These are phyloP conservation scores for Dendrophyllia cribrosa DNA, from an alignment of 64 coral and sea anemone genomes.

Conservation along the genomic window DNA sequence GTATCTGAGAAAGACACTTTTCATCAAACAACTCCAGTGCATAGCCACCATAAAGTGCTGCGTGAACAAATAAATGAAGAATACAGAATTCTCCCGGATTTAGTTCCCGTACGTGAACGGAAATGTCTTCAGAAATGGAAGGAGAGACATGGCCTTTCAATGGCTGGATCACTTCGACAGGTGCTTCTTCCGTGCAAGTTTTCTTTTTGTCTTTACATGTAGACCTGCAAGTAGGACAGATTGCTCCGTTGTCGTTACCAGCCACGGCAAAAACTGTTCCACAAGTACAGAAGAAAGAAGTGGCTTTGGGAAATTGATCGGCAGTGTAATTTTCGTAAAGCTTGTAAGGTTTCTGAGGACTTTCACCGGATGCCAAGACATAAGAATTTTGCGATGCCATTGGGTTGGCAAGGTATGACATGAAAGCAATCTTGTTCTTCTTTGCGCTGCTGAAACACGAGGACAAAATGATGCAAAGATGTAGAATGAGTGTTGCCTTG, in stretches of 20 bases:
- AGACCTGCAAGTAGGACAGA: constrained; percentile 48
- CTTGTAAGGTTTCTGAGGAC: not conserved
- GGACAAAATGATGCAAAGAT: constrained; percentile 59
- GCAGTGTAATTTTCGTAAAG: not conserved
- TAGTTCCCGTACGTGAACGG: constrained; percentile 46
- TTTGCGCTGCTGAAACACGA: constrained; percentile 46
- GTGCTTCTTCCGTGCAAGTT: no score
- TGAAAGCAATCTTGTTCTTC: not conserved
- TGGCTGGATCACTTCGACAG: not conserved
- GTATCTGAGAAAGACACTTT: constrained; percentile 26
- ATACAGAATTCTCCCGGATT: constrained; percentile 73
- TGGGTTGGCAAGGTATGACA: constrained; percentile 37
- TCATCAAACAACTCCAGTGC: constrained; percentile 57
- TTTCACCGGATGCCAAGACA: constrained; percentile 22
- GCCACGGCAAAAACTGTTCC: not conserved
- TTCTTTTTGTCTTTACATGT: constrained; percentile 4
- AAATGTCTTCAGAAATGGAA: not conserved
- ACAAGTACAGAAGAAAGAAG: not conserved
- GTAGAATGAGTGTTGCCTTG: constrained; percentile 66
- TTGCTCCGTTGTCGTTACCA: not conserved
- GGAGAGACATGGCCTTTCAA: constrained; percentile 49
- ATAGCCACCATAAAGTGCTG: constrained; percentile 66
- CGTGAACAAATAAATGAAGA: constrained; percentile 73
- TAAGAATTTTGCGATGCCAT: constrained; percentile 9
- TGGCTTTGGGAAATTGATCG: not conserved